Evolutionary conservation across 53 echinoderm and acorn worm species (phyloP), one percentile per base, ranked within the genome.

Genomic region (Astropecten irregularis): DNA sequence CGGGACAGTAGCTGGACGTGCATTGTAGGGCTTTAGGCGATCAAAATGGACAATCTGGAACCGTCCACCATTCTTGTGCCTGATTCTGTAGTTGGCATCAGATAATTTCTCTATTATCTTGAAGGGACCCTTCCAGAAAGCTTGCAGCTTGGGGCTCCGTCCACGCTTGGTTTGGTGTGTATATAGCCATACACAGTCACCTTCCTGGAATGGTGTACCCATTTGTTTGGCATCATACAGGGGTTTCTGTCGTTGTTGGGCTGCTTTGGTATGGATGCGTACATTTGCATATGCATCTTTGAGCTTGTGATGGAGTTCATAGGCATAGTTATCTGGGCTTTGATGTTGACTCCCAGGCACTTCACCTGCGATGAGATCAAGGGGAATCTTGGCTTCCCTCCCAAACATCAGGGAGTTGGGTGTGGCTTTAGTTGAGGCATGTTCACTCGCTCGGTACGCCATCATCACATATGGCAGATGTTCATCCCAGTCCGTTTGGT

Each of bases 401-500:
- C 66, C 66, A 36, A 66, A 39, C 34, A 66, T 16, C 30, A 48
- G 42, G 27, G 10, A 40, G 25, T 69, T 69, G 1, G 69, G 69
- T 5, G 69, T 48, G 14, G 46, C 46, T 47, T 40, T 40, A 18
- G 69, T 69, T 3, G 69, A 20, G 35, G 32, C 66, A 32, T 66
- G 86, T 36, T 25, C 53, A 15, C 49, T 32, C 26, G 86, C 62
- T 30, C 68, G 36, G 21, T 86, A 77, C 8, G 61, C 71, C 84
- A 84, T 87, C 2, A 66, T 35, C 10, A 77, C 21, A 54, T 77
- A 60, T 22, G 86, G 77, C 15, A 86, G 4, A 44, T 76, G 54
- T 28, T 16, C 28, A 26, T 85, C 85, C 85, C 86, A 86, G 48
- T 86, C 69, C 18, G 37, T 77, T 21, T 77, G 86, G 49, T 86